Percentiles rank a stretch among this genome's conserved stretches.
Conservation (phyloP, 1,140 invertebrate species). For the Choristoneura fumiferana region DNA sequence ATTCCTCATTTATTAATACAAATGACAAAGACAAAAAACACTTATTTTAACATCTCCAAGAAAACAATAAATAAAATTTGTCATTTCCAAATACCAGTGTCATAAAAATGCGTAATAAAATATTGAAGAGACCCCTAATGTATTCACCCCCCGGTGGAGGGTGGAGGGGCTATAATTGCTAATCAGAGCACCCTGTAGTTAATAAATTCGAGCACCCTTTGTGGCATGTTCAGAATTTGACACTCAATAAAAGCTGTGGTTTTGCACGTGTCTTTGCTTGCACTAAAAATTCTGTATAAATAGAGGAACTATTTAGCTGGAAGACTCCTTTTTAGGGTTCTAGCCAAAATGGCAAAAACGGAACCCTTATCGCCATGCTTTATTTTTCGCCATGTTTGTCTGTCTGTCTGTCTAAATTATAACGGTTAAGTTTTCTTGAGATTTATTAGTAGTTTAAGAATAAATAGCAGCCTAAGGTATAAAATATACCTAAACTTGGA, state of each 20-base stretch:
- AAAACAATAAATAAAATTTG: background rate
- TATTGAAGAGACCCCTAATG: background rate
- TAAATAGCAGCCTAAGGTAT: too few relatives aligned
- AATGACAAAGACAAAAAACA: background rate
- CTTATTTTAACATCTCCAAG: too few relatives aligned
- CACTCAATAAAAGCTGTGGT: background rate
- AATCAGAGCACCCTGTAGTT: slow-evolving; percentile 10
- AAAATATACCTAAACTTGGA: too few relatives aligned
- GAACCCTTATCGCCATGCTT: too few relatives aligned
- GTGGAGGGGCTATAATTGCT: background rate
- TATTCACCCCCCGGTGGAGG: background rate
- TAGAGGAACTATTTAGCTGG: too few relatives aligned
- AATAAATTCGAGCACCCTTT: slow-evolving; percentile 6
- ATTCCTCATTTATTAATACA: background rate
- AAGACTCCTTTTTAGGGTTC: too few relatives aligned
- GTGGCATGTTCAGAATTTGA: background rate
- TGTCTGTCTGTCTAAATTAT: too few relatives aligned
- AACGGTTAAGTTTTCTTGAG: too few relatives aligned
- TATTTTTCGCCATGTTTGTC: background rate
- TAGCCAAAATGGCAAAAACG: too few relatives aligned
- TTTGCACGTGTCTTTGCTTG: background rate
- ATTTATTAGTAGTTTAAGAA: too few relatives aligned
- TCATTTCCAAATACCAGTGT: background rate
- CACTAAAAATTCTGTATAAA: too few relatives aligned
- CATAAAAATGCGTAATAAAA: background rate